Evolutionary conservation across 2,888 invertebrate genomes (phyloP).

Genomic region (Cabera pusaria): DNA sequence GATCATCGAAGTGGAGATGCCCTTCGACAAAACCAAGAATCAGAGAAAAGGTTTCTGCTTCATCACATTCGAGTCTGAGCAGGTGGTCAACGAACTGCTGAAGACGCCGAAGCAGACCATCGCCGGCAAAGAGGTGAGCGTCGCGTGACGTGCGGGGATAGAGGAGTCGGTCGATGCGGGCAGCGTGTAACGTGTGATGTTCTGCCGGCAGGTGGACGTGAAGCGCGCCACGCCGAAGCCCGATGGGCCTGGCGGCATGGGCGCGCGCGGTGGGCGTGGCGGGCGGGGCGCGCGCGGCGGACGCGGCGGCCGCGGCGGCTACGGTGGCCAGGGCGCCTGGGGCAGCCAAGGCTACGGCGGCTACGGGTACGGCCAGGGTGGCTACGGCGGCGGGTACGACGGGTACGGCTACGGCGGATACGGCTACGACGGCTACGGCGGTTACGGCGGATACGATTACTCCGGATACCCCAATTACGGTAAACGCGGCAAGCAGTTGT

Average conservation of each 20-base stretch:
- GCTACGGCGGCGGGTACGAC: conserved; percentile 88
- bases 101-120: conserved; percentile 97
- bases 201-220: conserved; percentile 95
- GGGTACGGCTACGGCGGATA: conserved; percentile 89
- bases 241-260: conserved; percentile 87
- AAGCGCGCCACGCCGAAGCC: conserved; percentile 97
- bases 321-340: conserved; percentile 86
- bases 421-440: conserved; percentile 90
- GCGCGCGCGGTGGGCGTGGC: conserved; percentile 86
- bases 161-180: conserved; percentile 1
- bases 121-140: conserved; percentile 93
- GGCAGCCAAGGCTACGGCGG: conserved; percentile 86
- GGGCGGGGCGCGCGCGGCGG: conserved; percentile 87
- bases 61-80: conserved; percentile 98
- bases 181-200: not conserved
- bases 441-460: conserved; percentile 92
- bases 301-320: conserved; percentile 87
- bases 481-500: conserved; percentile 85
- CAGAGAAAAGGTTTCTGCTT: conserved; percentile 98
- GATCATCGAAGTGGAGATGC: conserved; percentile 98
- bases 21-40: conserved; percentile 98
- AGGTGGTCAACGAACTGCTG: conserved; percentile 94
- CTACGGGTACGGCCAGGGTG: conserved; percentile 88
- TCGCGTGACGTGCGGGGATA: too few species aligned
- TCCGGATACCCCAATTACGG: conserved; percentile 92